Base-by-base conservation (phyloP, 2,888 invertebrate genomes). In the Drosophila setosimentum region DNA sequence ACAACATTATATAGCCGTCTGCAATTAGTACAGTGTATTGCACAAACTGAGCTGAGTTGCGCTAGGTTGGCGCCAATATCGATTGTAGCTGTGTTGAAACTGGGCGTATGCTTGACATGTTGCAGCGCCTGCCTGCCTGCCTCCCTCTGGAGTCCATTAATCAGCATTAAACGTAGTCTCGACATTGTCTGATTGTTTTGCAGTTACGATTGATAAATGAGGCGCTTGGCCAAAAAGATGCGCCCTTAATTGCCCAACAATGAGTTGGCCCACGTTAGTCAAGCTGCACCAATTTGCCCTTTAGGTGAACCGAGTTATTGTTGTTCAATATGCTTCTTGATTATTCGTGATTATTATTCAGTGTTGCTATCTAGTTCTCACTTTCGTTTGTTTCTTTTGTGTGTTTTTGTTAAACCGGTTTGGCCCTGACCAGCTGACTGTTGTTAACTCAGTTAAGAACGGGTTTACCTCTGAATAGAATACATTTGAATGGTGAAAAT, bases 161-260 rank as follows among this genome's bases (percentile, higher is more conserved):
- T 66, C 68, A 68, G 51, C 33, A 29, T 35, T 67, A 30, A 55
- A 68, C 37, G 24, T 24, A 49, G 59, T 58, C 35, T 67, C 18
- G 45, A 60, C 16, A 35, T 40, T 74, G 60, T 55, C 54, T 66
- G 68, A 79, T 78, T 66, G 68, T 72, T 85, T 86, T 72, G 73
- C 63, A 78, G 63, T 80, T 79, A 55, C 69, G 62, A 68, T 83
- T 88, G 78, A 83, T 83, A 75, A 86, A 88, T 81, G 78, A 83
- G 51, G 49, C 45, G 71, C 57, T 64, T 61, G 68, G 45, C 62
- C 72, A 16, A 69, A 59, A 59, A 72, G 67, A 72, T 72, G 76
- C 62, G 48, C 40, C 61, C 50, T 73, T 73, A 77, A 77, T 80
- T 76, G 73, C 61, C 49, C 53, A 79, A 73, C 68, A 76, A 76